A percentile compares a stretch with the other conserved stretches of the same genome.
Evolutionary conservation across 1,140 invertebrate genomes (phyloP).

Genomic region (Theocolax elegans): DNA sequence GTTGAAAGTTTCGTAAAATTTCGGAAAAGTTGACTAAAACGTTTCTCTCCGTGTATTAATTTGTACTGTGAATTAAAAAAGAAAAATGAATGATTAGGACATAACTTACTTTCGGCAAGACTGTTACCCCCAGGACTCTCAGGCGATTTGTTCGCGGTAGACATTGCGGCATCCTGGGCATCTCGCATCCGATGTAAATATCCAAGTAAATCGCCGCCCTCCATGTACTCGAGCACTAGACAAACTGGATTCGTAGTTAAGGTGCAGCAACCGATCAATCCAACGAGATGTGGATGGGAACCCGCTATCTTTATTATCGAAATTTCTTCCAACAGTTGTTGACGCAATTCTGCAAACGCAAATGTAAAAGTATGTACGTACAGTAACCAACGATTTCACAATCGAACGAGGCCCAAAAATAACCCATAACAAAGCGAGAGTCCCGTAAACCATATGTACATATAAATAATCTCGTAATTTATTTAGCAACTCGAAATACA

Average conservation of each 20-base stretch:
- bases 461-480: neutral
- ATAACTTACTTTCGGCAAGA: constrained; percentile 39
- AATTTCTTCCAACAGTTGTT: constrained; percentile 81
- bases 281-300: constrained; percentile 81
- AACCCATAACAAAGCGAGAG: too few relatives aligned
- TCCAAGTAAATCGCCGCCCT: constrained; percentile 80
- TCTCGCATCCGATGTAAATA: constrained; percentile 66
- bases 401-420: too few relatives aligned
- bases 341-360: constrained; percentile 67
- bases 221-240: constrained; percentile 84
- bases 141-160: neutral
- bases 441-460: too few relatives aligned
- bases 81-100: too few relatives aligned
- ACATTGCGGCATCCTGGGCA: neutral
- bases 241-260: constrained; percentile 72
- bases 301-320: constrained; percentile 83
- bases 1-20: too few relatives aligned
- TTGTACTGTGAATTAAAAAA: neutral
- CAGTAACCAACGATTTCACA: neutral
- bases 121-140: constrained; percentile 5
- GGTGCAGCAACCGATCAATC: constrained; percentile 83
- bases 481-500: neutral
- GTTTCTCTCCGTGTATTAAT: too few relatives aligned
- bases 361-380: neutral
- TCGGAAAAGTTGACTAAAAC: too few relatives aligned